phyloP scores from a whole-genome alignment of 2,113 vertebrate genomes.

The Ciconia boyciana region DNA sequence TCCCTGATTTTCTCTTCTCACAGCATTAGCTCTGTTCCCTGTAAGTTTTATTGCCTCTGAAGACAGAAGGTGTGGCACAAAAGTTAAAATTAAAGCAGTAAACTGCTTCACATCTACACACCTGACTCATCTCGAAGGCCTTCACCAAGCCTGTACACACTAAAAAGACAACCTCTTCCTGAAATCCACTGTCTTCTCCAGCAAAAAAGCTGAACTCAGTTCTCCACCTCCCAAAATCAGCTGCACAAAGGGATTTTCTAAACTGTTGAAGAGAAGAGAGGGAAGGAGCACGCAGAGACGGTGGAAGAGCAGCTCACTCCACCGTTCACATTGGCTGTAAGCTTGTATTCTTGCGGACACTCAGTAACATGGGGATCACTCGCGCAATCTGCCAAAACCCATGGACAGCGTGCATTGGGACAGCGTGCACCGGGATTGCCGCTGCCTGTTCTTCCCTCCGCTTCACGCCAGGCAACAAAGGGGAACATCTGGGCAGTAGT shows the following conservation, averaged over 20 bases:
- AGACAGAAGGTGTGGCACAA: background rate
- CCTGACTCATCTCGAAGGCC: background rate
- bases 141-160: background rate
- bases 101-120: background rate
- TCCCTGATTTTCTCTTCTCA: background rate
- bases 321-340: background rate
- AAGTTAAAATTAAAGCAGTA: background rate
- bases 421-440: rapidly evolving
- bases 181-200: background rate
- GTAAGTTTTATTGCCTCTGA: background rate
- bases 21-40: background rate
- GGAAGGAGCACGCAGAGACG: background rate
- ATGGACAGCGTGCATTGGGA: background rate
- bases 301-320: background rate
- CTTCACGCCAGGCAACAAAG: conserved; percentile 1
- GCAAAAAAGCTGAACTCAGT: background rate
- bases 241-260: background rate
- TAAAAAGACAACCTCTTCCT: background rate
- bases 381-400: background rate
- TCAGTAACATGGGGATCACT: background rate
- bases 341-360: background rate
- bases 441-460: background rate
- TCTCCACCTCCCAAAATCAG: background rate
- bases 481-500: conserved; percentile 54
- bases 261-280: background rate